Conservation (phyloP, 1,140 invertebrate genomes). For the Drosophila aff. region DNA sequence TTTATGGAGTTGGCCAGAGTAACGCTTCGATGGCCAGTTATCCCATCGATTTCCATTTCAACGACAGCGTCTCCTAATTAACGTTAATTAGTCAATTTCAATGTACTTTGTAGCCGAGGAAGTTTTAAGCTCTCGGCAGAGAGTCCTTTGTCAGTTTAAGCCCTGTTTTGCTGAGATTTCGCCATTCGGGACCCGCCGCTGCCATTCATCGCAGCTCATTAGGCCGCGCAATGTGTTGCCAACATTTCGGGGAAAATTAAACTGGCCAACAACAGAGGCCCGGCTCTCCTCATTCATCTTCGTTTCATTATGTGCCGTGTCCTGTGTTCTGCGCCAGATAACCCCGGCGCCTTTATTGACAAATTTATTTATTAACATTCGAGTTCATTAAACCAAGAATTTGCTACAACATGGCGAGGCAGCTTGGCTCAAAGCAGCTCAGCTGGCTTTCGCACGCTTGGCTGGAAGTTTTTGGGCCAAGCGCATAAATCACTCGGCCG, state of each 20-base stretch:
- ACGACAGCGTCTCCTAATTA: conserved; percentile 21
- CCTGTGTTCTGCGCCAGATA: conserved; percentile 40
- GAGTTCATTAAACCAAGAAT: conserved; percentile 80
- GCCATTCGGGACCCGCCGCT: conserved; percentile 26
- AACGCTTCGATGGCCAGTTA: not conserved
- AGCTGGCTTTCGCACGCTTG: conserved; percentile 62
- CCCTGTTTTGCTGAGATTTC: not conserved
- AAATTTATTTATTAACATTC: conserved; percentile 84
- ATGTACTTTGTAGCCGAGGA: conserved; percentile 1
- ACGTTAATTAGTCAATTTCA: conserved; percentile 38
- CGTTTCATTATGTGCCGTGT: conserved; percentile 62
- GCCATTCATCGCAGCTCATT: conserved; percentile 61
- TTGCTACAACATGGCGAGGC: conserved; percentile 18
- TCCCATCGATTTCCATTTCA: conserved; percentile 19
- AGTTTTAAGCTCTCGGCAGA: conserved; percentile 36
- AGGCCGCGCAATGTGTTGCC: conserved; percentile 64
- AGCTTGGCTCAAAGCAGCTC: conserved; percentile 18
- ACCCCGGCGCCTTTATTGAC: conserved; percentile 60
- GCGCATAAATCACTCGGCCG: conserved; percentile 70
- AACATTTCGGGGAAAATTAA: conserved; percentile 58
- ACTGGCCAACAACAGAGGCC: conserved; percentile 38
- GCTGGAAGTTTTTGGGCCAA: conserved; percentile 38
- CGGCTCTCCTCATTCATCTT: conserved; percentile 63
- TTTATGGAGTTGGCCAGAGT: conserved; percentile 27
- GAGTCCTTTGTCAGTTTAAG: conserved; percentile 26